Conservation (phyloP, 2,888 invertebrate species). For the Fragum whitleyi region DNA sequence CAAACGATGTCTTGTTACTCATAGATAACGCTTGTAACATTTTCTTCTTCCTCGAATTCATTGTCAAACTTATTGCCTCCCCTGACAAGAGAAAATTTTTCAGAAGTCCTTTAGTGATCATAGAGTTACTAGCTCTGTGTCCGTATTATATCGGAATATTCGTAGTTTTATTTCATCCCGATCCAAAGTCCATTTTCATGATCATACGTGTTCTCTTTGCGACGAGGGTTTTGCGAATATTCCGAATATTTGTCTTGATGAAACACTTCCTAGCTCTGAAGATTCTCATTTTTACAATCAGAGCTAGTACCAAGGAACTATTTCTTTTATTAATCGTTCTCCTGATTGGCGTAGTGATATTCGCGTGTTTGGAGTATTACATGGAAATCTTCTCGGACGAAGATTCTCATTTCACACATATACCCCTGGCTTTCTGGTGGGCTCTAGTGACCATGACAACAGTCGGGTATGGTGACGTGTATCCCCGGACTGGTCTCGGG, state of each 20-base stretch:
- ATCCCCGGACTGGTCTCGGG: conserved; percentile 70
- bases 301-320: conserved; percentile 72
- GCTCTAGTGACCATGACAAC: conserved; percentile 95
- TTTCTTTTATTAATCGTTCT: conserved; percentile 71
- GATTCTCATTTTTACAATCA: conserved; percentile 73
- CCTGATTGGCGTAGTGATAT: conserved; percentile 72
- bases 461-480: conserved; percentile 87
- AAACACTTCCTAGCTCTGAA: conserved; percentile 74
- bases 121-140: conserved; percentile 68
- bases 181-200: conserved; percentile 66
- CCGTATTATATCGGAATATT: conserved; percentile 73
- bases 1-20: conserved; percentile 67
- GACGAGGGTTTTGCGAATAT: conserved; percentile 69
- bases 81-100: conserved; percentile 69
- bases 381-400: conserved; percentile 71
- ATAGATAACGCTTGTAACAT: conserved; percentile 72
- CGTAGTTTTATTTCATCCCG: conserved; percentile 65
- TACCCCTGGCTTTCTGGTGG: conserved; percentile 96
- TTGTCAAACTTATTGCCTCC: conserved; percentile 68
- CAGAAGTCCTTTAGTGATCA: conserved; percentile 65
- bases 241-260: conserved; percentile 73
- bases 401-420: conserved; percentile 68
- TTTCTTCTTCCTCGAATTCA: conserved; percentile 71
- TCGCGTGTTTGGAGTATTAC: conserved; percentile 73
- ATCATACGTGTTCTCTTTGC: conserved; percentile 70